Evolutionary conservation across 2,797 vertebrate species (phyloP).

Genomic region (Danionella dracula): DNA sequence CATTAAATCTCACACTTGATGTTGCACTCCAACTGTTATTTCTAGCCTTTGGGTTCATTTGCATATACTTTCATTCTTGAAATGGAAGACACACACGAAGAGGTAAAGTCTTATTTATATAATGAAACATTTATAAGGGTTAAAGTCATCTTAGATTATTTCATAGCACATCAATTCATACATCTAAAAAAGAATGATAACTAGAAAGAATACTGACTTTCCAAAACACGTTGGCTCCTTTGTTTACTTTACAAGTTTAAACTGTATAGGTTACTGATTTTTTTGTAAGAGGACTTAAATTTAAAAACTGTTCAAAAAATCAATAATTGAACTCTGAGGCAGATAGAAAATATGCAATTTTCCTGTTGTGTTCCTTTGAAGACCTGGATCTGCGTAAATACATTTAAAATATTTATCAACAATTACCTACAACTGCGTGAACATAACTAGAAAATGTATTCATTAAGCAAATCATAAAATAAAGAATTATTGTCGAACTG

Average conservation of each 20-base stretch:
- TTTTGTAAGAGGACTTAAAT: too few relatives aligned
- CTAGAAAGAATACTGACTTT: not conserved
- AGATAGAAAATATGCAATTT: too few relatives aligned
- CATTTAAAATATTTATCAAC: too few relatives aligned
- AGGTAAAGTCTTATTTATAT: not conserved
- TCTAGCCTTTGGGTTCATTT: constrained; percentile 15
- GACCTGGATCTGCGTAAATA: too few relatives aligned
- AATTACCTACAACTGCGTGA: too few relatives aligned
- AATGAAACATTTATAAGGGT: not conserved
- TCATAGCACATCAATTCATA: not conserved
- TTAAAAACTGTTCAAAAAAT: too few relatives aligned
- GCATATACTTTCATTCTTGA: constrained; percentile 2
- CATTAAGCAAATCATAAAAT: not conserved
- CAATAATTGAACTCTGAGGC: too few relatives aligned
- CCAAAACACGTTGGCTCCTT: too few relatives aligned
- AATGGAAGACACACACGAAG: not conserved
- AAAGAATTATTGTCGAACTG: not conserved
- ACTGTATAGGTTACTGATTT: too few relatives aligned
- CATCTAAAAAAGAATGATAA: not conserved
- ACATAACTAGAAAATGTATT: too few relatives aligned
- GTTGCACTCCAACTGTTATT: constrained; percentile 1
- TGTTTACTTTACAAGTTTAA: too few relatives aligned
- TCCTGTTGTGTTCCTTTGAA: too few relatives aligned
- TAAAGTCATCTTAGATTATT: constrained; percentile 5
- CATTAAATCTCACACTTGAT: not conserved